Evolutionary conservation across 2,797 vertebrate genomes (phyloP), one percentile per base, ranked within the genome.

Genomic region (Decapterus maruadsi): DNA sequence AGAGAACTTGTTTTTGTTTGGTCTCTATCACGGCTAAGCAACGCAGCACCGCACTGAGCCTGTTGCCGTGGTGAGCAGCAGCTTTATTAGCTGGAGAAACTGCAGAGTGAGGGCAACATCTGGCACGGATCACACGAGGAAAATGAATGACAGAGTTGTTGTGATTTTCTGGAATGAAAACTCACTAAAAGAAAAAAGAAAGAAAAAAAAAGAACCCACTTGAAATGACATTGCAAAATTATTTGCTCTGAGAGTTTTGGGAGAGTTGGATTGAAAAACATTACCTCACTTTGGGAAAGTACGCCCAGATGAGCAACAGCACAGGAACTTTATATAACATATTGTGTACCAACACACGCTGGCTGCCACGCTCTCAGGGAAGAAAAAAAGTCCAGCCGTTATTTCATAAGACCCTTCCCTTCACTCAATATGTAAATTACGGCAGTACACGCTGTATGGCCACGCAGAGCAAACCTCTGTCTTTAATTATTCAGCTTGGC

Each of bases 401-500:
- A 9, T n/a, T 68, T 54, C 34, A 20, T 63, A 45, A 79, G 48
- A 68, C 61, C 14, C 54, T 3, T 77, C 8, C 20, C 12, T 26
- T 80, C 71, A 68, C 50, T 64, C 48, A 60, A 59, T 68, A 68
- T 63, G 69, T 68, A 75, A 82, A 81, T 80, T 9, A 50, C 31
- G 0, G 54, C 31, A 16, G 62, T 56, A 68, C 34, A 68, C 42
- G 54, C 19, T 68, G 50, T 75, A 48, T 55, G 46, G 38, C 73
- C 61, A 38, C 10, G 12, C 63, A 77, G 68, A 82, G 71, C 34
- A 26, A 77, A 70, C 62, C 42, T 51, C 43, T 78, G 78, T 66
- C 59, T 85, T 86, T 68, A 85, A 90, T 90, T 85, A 89, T 87
- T 89, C 70, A 88, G 62, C 55, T 42, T 59, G 62, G 61, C 58